A percentile compares a stretch with the other conserved stretches of the same genome.
These are phyloP conservation scores for Melanotaenia duboulayi DNA, from an alignment of 2,113 vertebrate species.

Conservation along the genomic window DNA sequence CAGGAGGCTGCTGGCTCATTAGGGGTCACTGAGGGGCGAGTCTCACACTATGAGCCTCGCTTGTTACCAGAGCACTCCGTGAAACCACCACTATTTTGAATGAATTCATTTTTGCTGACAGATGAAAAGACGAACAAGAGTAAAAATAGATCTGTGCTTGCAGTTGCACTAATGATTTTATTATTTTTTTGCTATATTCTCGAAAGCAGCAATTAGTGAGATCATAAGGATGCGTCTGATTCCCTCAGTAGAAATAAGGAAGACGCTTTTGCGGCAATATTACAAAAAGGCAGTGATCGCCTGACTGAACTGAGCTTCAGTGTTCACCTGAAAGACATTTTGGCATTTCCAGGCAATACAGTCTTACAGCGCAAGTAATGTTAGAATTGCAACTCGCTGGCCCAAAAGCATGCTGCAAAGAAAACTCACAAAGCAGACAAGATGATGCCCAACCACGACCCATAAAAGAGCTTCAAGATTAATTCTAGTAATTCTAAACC, in stretches of 20 bases:
- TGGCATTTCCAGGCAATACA: background rate
- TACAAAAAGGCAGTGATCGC: background rate
- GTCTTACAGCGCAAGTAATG: background rate
- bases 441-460: background rate
- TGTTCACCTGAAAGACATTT: background rate
- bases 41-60: slow-evolving; percentile 46
- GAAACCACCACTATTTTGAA: slow-evolving; percentile 47
- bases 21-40: slow-evolving; percentile 69
- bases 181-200: background rate
- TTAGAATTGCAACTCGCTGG: background rate
- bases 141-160: background rate
- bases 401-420: background rate
- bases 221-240: background rate
- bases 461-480: too few relatives aligned
- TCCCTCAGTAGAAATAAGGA: background rate
- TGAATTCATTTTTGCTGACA: slow-evolving; percentile 51
- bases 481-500: too few relatives aligned
- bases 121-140: slow-evolving; percentile 1
- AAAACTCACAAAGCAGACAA: background rate
- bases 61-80: slow-evolving; percentile 51
- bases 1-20: slow-evolving; percentile 64
- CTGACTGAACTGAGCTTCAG: background rate
- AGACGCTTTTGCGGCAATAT: background rate
- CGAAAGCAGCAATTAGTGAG: background rate
- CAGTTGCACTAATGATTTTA: background rate